phyloP scores from a whole-genome alignment of 2,888 invertebrate species.

The Aporophyla lueneburgensis region DNA sequence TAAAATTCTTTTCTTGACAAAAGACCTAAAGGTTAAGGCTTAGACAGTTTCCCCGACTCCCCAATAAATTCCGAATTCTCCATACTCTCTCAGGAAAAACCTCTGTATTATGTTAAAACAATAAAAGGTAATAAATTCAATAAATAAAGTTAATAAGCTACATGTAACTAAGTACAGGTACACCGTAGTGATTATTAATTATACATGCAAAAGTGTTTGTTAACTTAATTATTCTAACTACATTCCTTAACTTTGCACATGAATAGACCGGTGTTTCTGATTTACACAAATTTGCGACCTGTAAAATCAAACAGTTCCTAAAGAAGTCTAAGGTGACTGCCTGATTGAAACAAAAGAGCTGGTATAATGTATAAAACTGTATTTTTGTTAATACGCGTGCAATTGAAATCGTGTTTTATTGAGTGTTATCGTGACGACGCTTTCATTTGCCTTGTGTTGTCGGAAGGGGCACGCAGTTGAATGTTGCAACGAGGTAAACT shows the following conservation, averaged over 20 bases:
- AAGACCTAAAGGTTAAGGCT: not conserved
- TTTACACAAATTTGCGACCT: conserved; percentile 27
- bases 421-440: conserved; percentile 72
- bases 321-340: conserved; percentile 20
- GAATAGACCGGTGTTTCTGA: conserved; percentile 37
- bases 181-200: conserved; percentile 18
- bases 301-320: conserved; percentile 13
- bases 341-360: conserved; percentile 14
- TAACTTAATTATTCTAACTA: conserved; percentile 42
- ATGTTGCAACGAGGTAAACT: conserved; percentile 82
- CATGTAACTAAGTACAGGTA: conserved; percentile 16
- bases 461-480: conserved; percentile 80
- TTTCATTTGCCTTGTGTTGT: conserved; percentile 77
- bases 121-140: not conserved
- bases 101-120: not conserved
- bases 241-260: conserved; percentile 42
- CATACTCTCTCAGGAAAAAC: not conserved
- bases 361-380: conserved; percentile 29
- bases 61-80: not conserved
- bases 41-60: not conserved
- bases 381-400: conserved; percentile 64
- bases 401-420: conserved; percentile 68
- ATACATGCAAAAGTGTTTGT: conserved; percentile 46
- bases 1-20: not conserved
- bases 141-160: conserved; percentile 8